Evolutionary conservation across 2,113 vertebrate genomes (phyloP).

Genomic region (Siniperca chuatsi): DNA sequence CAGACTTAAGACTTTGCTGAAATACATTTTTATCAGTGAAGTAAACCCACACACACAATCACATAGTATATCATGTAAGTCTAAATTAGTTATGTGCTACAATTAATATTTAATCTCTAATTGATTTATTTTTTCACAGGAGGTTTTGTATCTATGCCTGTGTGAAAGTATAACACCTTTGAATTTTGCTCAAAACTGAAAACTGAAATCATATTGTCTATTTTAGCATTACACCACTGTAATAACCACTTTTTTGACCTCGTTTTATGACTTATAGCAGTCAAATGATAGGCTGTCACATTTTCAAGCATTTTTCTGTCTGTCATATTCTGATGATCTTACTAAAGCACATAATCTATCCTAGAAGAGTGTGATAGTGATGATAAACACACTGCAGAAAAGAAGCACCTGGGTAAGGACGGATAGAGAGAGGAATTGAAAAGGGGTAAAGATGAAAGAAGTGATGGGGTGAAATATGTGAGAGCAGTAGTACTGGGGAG

Average conservation of each 20-base stretch:
- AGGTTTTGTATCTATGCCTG: neutral
- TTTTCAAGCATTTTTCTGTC: neutral
- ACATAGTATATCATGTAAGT: neutral
- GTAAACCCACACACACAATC: conserved; percentile 1
- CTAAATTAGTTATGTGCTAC: conserved; percentile 17
- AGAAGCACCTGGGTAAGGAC: conserved; percentile 2
- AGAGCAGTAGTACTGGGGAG: conserved; percentile 20
- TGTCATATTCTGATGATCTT: neutral
- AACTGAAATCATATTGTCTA: neutral
- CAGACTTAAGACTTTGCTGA: neutral
- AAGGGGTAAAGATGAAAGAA: conserved; percentile 4
- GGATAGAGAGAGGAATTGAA: conserved; percentile 3
- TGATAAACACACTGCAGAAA: conserved; percentile 11
- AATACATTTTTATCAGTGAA: neutral
- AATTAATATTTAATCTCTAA: conserved; percentile 37
- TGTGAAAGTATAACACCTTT: neutral
- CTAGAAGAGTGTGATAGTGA: neutral
- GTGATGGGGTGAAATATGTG: conserved; percentile 3
- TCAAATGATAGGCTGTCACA: neutral
- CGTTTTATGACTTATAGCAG: neutral
- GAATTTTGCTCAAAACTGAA: neutral
- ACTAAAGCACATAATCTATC: neutral
- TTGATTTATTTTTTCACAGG: conserved; percentile 1
- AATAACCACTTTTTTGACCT: neutral
- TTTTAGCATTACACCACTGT: neutral